Evolutionary conservation across 2,113 vertebrate species (phyloP), one percentile per base, ranked within the genome.

Genomic region (Sceloporus tristichus): DNA sequence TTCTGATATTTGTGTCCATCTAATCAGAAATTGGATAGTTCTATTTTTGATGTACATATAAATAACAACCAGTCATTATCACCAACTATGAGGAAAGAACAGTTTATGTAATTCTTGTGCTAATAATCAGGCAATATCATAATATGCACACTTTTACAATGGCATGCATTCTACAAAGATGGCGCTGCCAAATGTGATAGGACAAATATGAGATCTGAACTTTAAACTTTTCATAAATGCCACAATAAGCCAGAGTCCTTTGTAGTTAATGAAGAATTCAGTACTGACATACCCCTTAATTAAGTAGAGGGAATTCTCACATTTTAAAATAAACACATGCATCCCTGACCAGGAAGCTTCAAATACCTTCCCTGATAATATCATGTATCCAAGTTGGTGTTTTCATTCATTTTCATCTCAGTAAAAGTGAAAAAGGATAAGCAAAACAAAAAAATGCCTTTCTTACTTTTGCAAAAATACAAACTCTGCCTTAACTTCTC

Each of bases 301-400:
- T 27, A n/a, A 7, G 27, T 18, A 79, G 11, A 40, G 73, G 34
- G 23, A 42, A 68, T 68, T 66, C 34, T 34, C 0, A 0, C 59
- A 78, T 42, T 94, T 89, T 38, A 70, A 34, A 88, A 76, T 54
- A 80, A 88, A 79, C 34, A 7, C 4, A 21, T 38, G 13, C 10
- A 68, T 82, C 23, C 13, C 40, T 77, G n/a, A 75, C 21, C 38
- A 82, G 18, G 19, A 54, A 74, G 38, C 18, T 25, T 65, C 18
- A 82, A 14, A 48, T 18, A 48, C 42, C 68, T 42, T 54, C 38
- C 40, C n/a, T 65, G 59, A 66, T 54, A 18, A 34, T 34, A 14
- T 54, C 29, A 48, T 48, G 29, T 54, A 40, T 48, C 76, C 42
- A 29, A 75, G n/a, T 18, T 18, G 9, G 40, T 40, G 2, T 42